Conservation (phyloP, 2,888 invertebrate species). For the Troides oblongomaculatus region DNA sequence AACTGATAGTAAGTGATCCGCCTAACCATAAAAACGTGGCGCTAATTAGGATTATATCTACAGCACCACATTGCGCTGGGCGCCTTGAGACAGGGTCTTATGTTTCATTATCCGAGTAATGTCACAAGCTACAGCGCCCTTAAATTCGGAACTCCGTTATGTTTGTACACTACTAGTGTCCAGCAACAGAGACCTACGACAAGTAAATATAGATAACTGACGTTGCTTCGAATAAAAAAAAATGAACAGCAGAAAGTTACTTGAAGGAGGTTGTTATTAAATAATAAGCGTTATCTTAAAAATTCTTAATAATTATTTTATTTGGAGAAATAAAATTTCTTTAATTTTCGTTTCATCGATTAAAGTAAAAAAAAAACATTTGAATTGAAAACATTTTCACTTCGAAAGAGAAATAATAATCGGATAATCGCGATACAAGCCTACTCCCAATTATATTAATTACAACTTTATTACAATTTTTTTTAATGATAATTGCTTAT, state of each 20-base stretch:
- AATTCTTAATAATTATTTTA: constrained; percentile 73
- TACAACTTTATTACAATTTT: constrained; percentile 74
- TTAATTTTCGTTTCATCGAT: constrained; percentile 53
- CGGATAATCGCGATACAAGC: constrained; percentile 69
- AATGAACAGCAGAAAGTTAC: too few relatives aligned
- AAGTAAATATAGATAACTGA: too few relatives aligned
- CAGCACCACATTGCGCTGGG: too few relatives aligned
- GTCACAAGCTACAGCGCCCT: too few relatives aligned
- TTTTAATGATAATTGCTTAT: constrained; percentile 63
- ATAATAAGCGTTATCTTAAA: constrained; percentile 40
- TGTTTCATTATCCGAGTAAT: too few relatives aligned
- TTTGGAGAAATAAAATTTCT: constrained; percentile 70
- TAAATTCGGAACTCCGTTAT: too few relatives aligned
- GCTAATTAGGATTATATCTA: too few relatives aligned
- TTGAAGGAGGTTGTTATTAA: neutral
- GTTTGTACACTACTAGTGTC: too few relatives aligned
- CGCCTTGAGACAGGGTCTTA: too few relatives aligned
- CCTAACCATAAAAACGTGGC: too few relatives aligned
- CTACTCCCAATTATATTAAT: constrained; percentile 66
- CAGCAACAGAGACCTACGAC: too few relatives aligned
- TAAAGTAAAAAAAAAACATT: constrained; percentile 53
- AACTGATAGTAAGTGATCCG: too few relatives aligned
- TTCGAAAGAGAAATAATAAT: constrained; percentile 60
- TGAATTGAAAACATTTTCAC: constrained; percentile 48
- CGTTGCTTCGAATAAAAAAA: neutral